These are phyloP conservation scores for Corydoras sp. DNA, from an alignment of 2,113 vertebrate genomes.

Conservation along the genomic window DNA sequence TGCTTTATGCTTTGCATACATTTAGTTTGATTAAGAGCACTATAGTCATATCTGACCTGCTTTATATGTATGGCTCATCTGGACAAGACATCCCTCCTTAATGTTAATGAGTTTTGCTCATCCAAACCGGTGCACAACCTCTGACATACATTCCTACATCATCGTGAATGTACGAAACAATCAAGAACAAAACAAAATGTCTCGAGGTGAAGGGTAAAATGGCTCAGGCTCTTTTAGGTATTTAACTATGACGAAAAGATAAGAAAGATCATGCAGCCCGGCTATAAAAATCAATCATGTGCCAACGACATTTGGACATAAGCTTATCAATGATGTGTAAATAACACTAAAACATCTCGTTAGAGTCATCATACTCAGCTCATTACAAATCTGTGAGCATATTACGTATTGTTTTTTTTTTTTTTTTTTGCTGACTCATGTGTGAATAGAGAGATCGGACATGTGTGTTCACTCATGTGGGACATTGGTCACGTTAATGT, in stretches of 20 bases:
- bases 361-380: not conserved
- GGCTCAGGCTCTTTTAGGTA: no score
- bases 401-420: not conserved
- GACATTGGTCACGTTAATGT: not conserved
- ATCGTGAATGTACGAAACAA: not conserved
- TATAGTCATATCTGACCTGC: no score
- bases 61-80: no score
- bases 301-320: no score
- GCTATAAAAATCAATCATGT: no score
- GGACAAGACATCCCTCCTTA: not conserved
- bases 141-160: conserved; percentile 5
- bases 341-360: no score
- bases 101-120: conserved; percentile 29
- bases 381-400: not conserved
- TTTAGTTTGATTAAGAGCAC: no score
- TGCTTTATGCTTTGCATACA: no score
- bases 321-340: no score
- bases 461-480: not conserved
- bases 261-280: not conserved
- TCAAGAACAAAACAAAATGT: not conserved
- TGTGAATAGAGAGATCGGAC: not conserved
- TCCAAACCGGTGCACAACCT: conserved; percentile 20
- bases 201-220: not conserved
- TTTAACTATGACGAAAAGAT: not conserved
- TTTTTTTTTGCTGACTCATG: not conserved